Percentiles rank a stretch among this genome's conserved stretches.
These are phyloP conservation scores for Anolis apletophallus DNA, from an alignment of 2,797 vertebrate species.

Conservation along the genomic window DNA sequence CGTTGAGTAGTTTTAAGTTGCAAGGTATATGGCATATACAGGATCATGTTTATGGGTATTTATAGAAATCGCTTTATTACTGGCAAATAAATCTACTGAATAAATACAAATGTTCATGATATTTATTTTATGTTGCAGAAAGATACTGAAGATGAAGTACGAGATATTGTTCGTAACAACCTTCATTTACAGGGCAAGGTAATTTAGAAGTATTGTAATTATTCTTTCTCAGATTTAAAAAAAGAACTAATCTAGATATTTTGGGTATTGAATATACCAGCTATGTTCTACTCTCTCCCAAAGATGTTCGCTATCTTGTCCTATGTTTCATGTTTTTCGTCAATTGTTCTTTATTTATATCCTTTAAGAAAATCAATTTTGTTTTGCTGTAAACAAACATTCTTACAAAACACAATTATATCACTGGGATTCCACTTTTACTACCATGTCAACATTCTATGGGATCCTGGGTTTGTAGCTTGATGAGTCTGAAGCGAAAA, in stretches of 20 bases:
- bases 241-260: neutral
- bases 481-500: no score
- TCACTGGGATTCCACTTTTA: no score
- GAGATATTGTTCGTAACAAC: conserved; percentile 90
- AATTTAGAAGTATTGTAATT: conserved; percentile 54
- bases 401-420: no score
- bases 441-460: no score
- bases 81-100: neutral
- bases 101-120: conserved; percentile 15
- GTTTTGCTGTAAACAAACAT: neutral
- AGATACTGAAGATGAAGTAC: conserved; percentile 96
- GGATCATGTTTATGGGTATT: no score
- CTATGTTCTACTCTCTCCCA: neutral
- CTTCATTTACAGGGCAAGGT: conserved; percentile 96
- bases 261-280: neutral
- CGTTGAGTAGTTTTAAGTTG: no score
- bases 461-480: no score
- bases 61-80: neutral
- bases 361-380: neutral
- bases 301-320: conserved; percentile 2
- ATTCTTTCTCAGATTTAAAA: neutral
- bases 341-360: neutral
- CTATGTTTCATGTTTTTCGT: neutral
- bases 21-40: no score
- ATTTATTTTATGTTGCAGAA: conserved; percentile 83